Base-by-base conservation (phyloP, 2,797 vertebrate species). In the Centroberyx gerrardi region DNA sequence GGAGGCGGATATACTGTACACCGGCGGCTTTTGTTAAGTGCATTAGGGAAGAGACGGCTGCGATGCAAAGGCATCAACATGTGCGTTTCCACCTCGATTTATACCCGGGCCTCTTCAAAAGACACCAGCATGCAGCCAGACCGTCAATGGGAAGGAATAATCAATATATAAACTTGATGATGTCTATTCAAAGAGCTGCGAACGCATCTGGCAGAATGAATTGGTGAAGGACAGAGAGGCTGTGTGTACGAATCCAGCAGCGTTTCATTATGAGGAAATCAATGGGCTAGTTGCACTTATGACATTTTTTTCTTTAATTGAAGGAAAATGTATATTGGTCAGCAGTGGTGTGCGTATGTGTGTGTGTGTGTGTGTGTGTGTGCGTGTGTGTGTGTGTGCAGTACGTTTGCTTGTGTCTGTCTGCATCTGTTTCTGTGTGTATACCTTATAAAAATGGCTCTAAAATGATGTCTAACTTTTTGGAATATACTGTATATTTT, bases 131-230 rank as follows among this genome's bases (percentile, higher is more conserved):
- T 14, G n/a, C n/a, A n/a, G n/a, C n/a, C n/a, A n/a, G 27, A 46
- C 31, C 46, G 17, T 28, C 1, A 29, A 28, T 31, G n/a, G 18
- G 58, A 62, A 72, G 46, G 10, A n/a, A 68, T 42, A 68, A 59
- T 7, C 61, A 75, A 70, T 15, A 22, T 9, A n/a, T n/a, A n/a
- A 12, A 51, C 52, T 38, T 4, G 22, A 77, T 36, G 13, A 22
- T 71, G 56, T 71, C 55, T 31, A 46, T 67, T 62, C 29, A 68
- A 53, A 67, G 53, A 78, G 60, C 74, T 82, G 51, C 62, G 42
- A 60, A n/a, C n/a, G n/a, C n/a, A n/a, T n/a, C n/a, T n/a, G n/a
- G 27, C 28, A n/a, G 49, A 3, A 29, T 56, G 31, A 78, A 84
- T 4, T 15, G 27, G 44, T 62, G 27, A 75, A 63, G 14, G 0